Evolutionary conservation across 2,888 invertebrate genomes (phyloP).

Genomic region (Drosophila nr. medialis): DNA sequence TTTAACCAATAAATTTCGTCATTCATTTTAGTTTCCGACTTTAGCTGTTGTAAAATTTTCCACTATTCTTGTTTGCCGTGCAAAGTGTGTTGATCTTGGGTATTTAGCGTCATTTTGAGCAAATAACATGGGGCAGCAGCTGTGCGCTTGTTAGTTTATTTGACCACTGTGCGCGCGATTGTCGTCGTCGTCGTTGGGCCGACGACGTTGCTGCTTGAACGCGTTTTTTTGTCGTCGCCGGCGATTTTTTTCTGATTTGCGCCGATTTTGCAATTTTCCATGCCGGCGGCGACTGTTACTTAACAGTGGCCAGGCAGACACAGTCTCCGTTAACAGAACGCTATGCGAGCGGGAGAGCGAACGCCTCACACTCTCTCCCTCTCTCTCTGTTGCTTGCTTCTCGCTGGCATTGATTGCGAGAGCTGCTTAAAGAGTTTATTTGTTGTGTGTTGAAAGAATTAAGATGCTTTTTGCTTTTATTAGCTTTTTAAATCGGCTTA

Average conservation of each 20-base stretch:
- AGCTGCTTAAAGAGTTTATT: conserved; percentile 34
- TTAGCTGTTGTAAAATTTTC: conserved; percentile 8
- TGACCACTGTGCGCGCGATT: conserved; percentile 43
- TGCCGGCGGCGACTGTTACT: conserved; percentile 60
- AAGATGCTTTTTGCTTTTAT: not conserved
- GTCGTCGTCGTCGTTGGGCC: conserved; percentile 33
- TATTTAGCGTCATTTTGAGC: conserved; percentile 10
- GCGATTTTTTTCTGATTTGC: conserved; percentile 72
- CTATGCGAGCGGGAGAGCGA: conserved; percentile 2
- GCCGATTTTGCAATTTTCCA: conserved; percentile 75
- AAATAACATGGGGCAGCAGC: conserved; percentile 1
- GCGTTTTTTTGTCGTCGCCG: conserved; percentile 79
- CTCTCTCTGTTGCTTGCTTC: conserved; percentile 6
- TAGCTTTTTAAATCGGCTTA: too few species aligned
- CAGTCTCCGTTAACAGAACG: conserved; percentile 37
- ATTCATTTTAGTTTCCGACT: not conserved
- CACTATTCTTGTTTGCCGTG: conserved; percentile 18
- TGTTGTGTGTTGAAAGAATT: conserved; percentile 4
- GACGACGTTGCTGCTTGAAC: conserved; percentile 41
- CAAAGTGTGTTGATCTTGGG: conserved; percentile 15
- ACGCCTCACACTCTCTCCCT: not conserved
- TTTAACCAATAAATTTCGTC: conserved; percentile 5
- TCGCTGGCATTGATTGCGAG: conserved; percentile 34
- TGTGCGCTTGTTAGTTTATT: conserved; percentile 11
- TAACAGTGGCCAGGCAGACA: conserved; percentile 45